phyloP scores from a whole-genome alignment of 2,113 vertebrate genomes.

The Tenrec ecaudatus region DNA sequence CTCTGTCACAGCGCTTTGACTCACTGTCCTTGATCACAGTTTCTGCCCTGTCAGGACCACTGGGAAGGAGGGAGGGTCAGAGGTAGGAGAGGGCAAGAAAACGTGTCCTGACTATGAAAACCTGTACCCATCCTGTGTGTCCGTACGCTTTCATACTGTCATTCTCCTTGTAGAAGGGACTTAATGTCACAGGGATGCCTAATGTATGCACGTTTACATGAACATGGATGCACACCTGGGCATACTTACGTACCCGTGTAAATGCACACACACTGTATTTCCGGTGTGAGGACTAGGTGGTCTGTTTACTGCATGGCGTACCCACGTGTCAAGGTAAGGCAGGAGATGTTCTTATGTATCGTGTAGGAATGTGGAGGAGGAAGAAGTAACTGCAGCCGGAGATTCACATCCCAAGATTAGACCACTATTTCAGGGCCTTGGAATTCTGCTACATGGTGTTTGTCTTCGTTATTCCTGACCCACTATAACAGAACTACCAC shows the following conservation, averaged over 20 bases:
- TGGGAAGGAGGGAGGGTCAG: not conserved
- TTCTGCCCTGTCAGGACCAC: not conserved
- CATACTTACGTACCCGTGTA: too few relatives aligned
- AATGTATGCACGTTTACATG: constrained; percentile 16
- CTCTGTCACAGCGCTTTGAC: not conserved
- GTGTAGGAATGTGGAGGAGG: not conserved
- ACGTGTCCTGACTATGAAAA: not conserved
- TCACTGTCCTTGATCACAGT: not conserved
- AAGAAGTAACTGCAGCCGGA: not conserved
- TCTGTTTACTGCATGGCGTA: not conserved
- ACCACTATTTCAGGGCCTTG: too few relatives aligned
- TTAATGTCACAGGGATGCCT: constrained; percentile 7
- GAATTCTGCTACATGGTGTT: too few relatives aligned
- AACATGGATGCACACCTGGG: too few relatives aligned
- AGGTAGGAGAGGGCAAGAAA: not conserved
- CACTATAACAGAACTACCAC: too few relatives aligned
- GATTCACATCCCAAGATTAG: not conserved
- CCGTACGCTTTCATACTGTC: not conserved
- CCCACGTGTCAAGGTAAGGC: rapidly evolving
- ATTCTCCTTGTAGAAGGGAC: not conserved
- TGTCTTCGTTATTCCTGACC: too few relatives aligned
- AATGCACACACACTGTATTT: too few relatives aligned
- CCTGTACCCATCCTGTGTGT: not conserved
- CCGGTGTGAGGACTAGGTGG: too few relatives aligned
- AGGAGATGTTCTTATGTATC: not conserved